Conservation (phyloP, 1,140 invertebrate genomes). For the Drosophila pandora region DNA sequence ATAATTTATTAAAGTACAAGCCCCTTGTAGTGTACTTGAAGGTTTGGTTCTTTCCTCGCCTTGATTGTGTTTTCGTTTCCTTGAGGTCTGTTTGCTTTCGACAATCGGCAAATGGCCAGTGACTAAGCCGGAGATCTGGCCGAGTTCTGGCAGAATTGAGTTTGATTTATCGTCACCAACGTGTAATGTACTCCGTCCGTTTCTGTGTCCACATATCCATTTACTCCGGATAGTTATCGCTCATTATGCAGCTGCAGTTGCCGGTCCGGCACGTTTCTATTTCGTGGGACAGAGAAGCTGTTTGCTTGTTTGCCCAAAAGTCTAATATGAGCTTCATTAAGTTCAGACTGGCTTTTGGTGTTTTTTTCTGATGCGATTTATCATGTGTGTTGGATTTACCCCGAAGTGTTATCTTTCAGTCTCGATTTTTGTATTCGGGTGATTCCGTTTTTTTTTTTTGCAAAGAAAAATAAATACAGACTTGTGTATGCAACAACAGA, state of each 20-base stretch:
- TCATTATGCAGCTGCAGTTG: constrained; percentile 36
- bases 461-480: neutral
- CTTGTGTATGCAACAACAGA: constrained; percentile 5
- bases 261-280: constrained; percentile 27
- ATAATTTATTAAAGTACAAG: constrained; percentile 1
- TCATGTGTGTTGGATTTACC: constrained; percentile 1
- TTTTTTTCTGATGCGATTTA: constrained; percentile 16
- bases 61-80: constrained; percentile 10
- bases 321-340: constrained; percentile 28
- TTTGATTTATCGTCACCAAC: constrained; percentile 44
- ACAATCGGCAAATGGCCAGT: constrained; percentile 5
- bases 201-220: neutral
- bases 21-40: constrained; percentile 7
- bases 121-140: constrained; percentile 18
- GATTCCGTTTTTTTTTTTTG: constrained; percentile 11
- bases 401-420: constrained; percentile 2
- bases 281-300: constrained; percentile 25
- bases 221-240: constrained; percentile 7
- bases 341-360: neutral
- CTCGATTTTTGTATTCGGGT: constrained; percentile 4
- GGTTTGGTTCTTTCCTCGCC: neutral
- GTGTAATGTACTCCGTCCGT: constrained; percentile 8
- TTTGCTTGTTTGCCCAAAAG: constrained; percentile 24
- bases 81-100: constrained; percentile 17
- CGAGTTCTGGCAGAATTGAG: constrained; percentile 4